Percentiles rank a stretch among this genome's conserved stretches.
Evolutionary conservation across 1,140 invertebrate genomes (phyloP).

Genomic region (Diabrotica virgifera): DNA sequence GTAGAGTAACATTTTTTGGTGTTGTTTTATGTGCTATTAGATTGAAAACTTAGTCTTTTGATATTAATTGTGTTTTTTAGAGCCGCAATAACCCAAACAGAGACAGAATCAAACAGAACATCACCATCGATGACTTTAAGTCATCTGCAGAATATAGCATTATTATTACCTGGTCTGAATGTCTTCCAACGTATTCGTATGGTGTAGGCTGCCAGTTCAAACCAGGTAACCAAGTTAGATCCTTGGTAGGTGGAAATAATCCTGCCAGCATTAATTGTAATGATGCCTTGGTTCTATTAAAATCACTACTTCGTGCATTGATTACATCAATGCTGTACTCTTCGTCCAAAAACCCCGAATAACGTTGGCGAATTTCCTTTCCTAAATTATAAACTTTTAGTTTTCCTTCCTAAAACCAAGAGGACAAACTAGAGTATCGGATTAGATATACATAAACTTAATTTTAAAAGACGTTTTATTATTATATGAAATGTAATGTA

Average conservation of each 20-base stretch:
- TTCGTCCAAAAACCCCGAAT: constrained; percentile 57
- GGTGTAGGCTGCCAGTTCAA: constrained; percentile 60
- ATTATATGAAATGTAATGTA: no score
- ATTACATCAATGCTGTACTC: constrained; percentile 53
- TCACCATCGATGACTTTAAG: no score
- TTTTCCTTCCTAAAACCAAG: constrained; percentile 31
- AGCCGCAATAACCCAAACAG: no score
- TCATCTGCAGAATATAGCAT: constrained; percentile 16
- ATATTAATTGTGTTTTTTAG: no score
- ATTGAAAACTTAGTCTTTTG: no score
- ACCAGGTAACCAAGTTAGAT: constrained; percentile 48
- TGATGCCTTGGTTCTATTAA: constrained; percentile 60
- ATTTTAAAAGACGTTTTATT: not conserved
- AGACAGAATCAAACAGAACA: no score
- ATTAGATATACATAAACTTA: not conserved
- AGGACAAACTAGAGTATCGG: not conserved
- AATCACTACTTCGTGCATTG: constrained; percentile 46
- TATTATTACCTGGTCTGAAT: constrained; percentile 26
- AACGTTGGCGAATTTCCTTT: constrained; percentile 58
- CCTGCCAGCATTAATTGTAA: constrained; percentile 55
- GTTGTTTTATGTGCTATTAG: no score
- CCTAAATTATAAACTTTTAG: constrained; percentile 60
- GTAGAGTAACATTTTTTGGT: no score
- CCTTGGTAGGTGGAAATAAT: constrained; percentile 52
- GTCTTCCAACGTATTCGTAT: constrained; percentile 36